phyloP scores from a whole-genome alignment of 1,140 invertebrate genomes.

The Pseudomyrmex flavicornis region DNA sequence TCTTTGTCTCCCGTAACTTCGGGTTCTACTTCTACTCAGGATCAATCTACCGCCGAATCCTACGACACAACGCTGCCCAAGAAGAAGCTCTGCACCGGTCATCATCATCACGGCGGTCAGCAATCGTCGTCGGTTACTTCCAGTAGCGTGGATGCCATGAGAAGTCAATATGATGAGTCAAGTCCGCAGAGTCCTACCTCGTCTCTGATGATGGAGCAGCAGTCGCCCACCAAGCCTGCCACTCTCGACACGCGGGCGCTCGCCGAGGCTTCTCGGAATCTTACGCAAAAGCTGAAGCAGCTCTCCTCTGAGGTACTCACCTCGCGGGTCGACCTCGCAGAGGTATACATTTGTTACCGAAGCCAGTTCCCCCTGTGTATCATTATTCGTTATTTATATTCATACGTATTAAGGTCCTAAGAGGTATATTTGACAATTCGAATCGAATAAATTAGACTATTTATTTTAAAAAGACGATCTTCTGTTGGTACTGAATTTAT shows the following conservation, averaged over 20 bases:
- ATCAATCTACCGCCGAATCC: slow-evolving; percentile 61
- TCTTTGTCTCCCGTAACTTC: slow-evolving; percentile 26
- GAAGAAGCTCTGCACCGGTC: slow-evolving; percentile 79
- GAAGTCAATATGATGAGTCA: slow-evolving; percentile 56
- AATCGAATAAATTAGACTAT: slow-evolving; percentile 9
- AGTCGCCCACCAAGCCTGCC: slow-evolving; percentile 73
- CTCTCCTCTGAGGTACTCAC: slow-evolving; percentile 95
- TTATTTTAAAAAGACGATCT: not conserved
- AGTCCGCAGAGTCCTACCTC: slow-evolving; percentile 68
- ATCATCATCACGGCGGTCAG: slow-evolving; percentile 72
- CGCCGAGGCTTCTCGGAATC: slow-evolving; percentile 94
- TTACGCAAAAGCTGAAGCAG: slow-evolving; percentile 96
- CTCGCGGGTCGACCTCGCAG: slow-evolving; percentile 85
- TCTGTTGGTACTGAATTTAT: not conserved
- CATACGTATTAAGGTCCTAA: slow-evolving; percentile 52
- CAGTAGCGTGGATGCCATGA: slow-evolving; percentile 34
- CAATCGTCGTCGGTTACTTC: slow-evolving; percentile 36
- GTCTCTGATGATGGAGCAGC: slow-evolving; percentile 54
- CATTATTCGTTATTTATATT: slow-evolving; percentile 57
- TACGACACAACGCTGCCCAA: slow-evolving; percentile 72
- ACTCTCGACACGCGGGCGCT: slow-evolving; percentile 90
- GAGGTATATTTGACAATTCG: slow-evolving; percentile 27
- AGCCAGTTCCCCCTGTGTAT: slow-evolving; percentile 76
- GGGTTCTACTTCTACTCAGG: slow-evolving; percentile 48
- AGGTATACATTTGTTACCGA: slow-evolving; percentile 81